Percentiles rank a stretch among this genome's conserved stretches.
Conservation (phyloP, 1,140 invertebrate genomes). For the Drosophila mayri region DNA sequence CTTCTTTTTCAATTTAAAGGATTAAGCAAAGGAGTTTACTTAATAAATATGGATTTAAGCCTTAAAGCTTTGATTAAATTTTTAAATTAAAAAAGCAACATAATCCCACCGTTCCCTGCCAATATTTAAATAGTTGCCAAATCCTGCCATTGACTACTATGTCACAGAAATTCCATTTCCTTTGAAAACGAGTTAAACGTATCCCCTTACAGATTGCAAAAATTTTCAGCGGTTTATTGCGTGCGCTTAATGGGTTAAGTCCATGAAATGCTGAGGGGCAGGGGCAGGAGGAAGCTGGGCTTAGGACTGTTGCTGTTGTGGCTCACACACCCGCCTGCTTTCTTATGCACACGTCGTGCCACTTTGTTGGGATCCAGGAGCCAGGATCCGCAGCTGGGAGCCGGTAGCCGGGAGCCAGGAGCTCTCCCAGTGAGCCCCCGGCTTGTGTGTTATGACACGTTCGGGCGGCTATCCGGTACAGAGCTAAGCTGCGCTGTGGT, state of each 20-base stretch:
- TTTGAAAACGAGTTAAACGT: neutral
- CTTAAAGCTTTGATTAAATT: no score
- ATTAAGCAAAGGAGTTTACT: no score
- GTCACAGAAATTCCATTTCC: neutral
- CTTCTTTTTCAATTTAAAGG: no score
- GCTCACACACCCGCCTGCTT: conserved; percentile 33
- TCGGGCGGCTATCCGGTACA: conserved; percentile 19
- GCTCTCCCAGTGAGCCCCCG: conserved; percentile 38
- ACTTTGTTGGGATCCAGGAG: conserved; percentile 27
- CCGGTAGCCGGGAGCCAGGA: conserved; percentile 5
- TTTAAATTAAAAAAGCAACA: neutral
- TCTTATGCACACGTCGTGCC: conserved; percentile 48
- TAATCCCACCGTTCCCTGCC: neutral
- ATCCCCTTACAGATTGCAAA: neutral
- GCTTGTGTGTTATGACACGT: conserved; percentile 62
- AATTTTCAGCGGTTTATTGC: conserved; percentile 2
- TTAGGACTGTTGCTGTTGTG: conserved; percentile 30
- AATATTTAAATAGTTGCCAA: no score
- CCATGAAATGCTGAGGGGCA: neutral
- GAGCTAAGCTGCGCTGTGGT: conserved; percentile 48
- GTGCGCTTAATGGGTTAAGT: conserved; percentile 26
- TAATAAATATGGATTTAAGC: no score
- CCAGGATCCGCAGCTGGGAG: conserved; percentile 13
- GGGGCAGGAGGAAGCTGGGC: neutral
- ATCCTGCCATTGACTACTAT: neutral